phyloP scores from a whole-genome alignment of 23 tunicate species.

The Styela clava region DNA sequence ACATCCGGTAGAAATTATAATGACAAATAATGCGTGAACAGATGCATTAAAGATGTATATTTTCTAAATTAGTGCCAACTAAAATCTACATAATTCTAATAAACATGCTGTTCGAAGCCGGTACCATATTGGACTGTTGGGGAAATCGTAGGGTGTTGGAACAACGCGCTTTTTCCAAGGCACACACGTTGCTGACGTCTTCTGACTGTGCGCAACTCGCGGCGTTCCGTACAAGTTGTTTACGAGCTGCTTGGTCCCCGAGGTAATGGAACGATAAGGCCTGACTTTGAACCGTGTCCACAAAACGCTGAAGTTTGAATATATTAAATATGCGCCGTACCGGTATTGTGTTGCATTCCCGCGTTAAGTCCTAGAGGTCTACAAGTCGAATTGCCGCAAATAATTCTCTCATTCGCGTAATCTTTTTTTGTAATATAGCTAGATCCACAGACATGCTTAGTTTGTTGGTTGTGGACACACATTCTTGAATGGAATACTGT shows the following conservation, averaged over 20 bases:
- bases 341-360: background rate
- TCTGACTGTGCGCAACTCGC: background rate
- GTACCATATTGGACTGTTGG: too few species aligned
- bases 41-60: too few species aligned
- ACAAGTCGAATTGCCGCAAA: background rate
- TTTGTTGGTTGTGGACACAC: background rate
- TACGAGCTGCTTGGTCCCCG: constrained; percentile 7
- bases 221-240: constrained; percentile 10
- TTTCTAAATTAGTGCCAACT: too few species aligned
- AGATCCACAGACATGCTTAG: background rate
- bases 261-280: constrained; percentile 7
- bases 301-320: background rate
- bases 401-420: background rate
- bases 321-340: background rate
- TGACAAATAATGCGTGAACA: too few species aligned
- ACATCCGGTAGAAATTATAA: too few species aligned
- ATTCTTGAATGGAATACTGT: background rate
- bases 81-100: too few species aligned
- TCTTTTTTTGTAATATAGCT: background rate
- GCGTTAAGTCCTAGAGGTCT: background rate
- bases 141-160: too few species aligned
- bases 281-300: background rate
- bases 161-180: too few species aligned
- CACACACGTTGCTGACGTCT: background rate
- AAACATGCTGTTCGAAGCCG: too few species aligned